Conservation (phyloP, 2,888 invertebrate genomes). For the Polymixis lichenea region DNA sequence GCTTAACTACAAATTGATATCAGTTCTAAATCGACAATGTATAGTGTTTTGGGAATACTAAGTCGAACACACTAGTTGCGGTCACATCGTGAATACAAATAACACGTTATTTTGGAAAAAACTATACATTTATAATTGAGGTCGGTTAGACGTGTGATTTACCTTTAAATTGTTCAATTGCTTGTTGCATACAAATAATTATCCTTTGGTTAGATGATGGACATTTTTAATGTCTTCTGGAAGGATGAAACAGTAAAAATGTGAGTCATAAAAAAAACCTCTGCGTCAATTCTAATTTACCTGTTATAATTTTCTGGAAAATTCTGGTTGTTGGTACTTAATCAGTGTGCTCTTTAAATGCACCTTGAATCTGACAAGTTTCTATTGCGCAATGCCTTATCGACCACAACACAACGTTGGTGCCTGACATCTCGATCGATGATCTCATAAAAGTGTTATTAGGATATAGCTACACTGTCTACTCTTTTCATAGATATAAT, state of each 20-base stretch:
- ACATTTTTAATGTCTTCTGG: conserved; percentile 42
- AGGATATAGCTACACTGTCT: background rate
- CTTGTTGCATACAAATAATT: conserved; percentile 56
- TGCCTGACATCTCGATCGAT: conserved; percentile 12
- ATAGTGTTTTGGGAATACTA: conserved; percentile 81
- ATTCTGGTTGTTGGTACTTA: background rate
- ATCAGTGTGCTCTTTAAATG: conserved; percentile 18
- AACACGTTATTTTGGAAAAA: conserved; percentile 73
- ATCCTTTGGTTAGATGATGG: conserved; percentile 13
- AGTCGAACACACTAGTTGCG: conserved; percentile 77
- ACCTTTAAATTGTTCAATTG: conserved; percentile 56
- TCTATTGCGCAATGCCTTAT: background rate
- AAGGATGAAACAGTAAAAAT: conserved; percentile 49
- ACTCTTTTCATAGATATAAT: background rate
- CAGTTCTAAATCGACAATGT: conserved; percentile 84
- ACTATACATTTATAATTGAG: conserved; percentile 65
- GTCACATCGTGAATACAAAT: conserved; percentile 79
- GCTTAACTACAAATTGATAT: conserved; percentile 87
- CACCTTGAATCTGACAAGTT: background rate
- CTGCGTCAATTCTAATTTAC: conserved; percentile 15
- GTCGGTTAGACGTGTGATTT: conserved; percentile 65
- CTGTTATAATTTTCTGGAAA: conserved; percentile 19
- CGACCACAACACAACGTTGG: background rate
- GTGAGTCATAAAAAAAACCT: conserved; percentile 39
- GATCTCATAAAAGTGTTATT: conserved; percentile 16